Conservation (phyloP, 2,888 invertebrate genomes). For the Cataglyphis cursor region DNA sequence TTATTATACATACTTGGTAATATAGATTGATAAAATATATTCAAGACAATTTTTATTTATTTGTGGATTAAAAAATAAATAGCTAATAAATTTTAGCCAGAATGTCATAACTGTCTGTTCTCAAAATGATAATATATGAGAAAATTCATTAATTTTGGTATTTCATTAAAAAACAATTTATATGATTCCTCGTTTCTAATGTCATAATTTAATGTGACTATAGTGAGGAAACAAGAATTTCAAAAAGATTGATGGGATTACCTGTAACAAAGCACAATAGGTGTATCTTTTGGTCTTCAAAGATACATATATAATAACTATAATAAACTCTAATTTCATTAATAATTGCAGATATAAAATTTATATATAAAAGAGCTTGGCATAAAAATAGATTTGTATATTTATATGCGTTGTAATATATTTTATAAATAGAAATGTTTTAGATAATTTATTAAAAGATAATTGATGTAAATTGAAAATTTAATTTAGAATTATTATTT, state of each 20-base stretch:
- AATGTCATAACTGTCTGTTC: background rate
- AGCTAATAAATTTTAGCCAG: background rate
- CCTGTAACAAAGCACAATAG: background rate
- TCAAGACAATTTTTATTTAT: too few species aligned
- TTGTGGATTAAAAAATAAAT: background rate
- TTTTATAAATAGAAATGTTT: background rate
- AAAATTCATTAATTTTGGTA: background rate
- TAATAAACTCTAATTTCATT: background rate
- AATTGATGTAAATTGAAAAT: background rate
- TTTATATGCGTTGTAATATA: background rate
- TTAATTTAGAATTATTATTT: background rate
- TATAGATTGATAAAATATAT: too few species aligned
- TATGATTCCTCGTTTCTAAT: background rate
- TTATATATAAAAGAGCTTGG: background rate
- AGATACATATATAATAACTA: background rate
- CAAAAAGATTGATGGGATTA: background rate
- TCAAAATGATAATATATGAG: background rate
- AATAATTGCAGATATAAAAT: background rate
- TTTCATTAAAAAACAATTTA: background rate
- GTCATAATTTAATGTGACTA: background rate
- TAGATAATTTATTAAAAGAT: background rate
- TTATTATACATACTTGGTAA: background rate
- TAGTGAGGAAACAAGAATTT: background rate
- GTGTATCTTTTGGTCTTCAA: background rate
- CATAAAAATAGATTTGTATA: background rate